These are phyloP conservation scores for Vidua macroura DNA, from an alignment of 2,113 vertebrate species.

Conservation along the genomic window DNA sequence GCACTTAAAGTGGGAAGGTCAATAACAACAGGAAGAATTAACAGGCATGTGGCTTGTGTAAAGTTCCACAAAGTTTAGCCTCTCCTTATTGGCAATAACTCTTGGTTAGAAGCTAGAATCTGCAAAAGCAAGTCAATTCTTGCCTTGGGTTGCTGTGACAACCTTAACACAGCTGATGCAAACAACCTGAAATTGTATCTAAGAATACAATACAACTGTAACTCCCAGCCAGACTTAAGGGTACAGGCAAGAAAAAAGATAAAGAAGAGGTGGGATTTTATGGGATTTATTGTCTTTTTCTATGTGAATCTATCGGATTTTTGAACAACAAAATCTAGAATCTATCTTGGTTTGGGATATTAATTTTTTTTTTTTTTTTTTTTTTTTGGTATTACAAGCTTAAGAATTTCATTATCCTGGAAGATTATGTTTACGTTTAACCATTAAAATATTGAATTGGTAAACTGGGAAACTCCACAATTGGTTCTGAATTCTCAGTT, in stretches of 20 bases:
- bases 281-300: not conserved
- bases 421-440: not conserved
- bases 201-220: not conserved
- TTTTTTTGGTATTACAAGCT: not conserved
- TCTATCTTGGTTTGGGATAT: not conserved
- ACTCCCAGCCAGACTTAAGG: not conserved
- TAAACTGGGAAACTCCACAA: not conserved
- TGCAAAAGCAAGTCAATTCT: constrained; percentile 38
- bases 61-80: constrained; percentile 21
- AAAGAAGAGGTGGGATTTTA: not conserved
- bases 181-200: not conserved
- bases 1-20: not conserved
- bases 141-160: constrained; percentile 57
- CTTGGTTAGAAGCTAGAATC: not conserved
- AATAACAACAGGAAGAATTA: constrained; percentile 4
- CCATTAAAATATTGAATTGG: not conserved
- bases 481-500: not conserved
- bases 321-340: not conserved
- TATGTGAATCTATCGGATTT: not conserved
- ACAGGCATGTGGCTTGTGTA: not conserved
- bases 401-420: not conserved
- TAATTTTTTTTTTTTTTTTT: not conserved
- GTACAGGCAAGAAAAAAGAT: not conserved
- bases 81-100: not conserved
- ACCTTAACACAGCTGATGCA: not conserved